These are phyloP conservation scores for Nemurella pictetii DNA, from an alignment of 2,888 invertebrate species.

Conservation along the genomic window DNA sequence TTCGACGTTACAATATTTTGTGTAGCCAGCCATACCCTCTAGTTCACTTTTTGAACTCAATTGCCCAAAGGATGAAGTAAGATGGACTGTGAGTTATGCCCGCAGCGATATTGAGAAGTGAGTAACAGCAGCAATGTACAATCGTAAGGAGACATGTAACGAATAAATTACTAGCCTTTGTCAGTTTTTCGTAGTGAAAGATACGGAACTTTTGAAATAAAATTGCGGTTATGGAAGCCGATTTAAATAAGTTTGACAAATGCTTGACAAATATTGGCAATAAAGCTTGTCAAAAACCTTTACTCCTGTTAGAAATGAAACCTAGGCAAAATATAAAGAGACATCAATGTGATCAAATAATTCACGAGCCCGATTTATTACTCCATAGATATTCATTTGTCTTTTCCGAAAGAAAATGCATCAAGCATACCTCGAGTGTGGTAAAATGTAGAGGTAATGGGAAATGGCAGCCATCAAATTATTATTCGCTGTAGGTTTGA, in stretches of 20 bases:
- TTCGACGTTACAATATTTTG: neutral
- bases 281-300: conserved; percentile 8
- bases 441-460: no score
- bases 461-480: neutral
- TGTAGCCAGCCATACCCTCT: neutral
- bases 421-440: neutral
- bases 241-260: conserved; percentile 19
- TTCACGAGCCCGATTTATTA: neutral
- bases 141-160: neutral
- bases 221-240: neutral
- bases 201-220: neutral
- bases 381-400: neutral
- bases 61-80: neutral
- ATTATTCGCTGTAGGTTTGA: neutral
- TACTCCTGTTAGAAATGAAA: neutral
- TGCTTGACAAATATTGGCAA: conserved; percentile 15
- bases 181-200: neutral
- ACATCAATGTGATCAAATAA: neutral
- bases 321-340: conserved; percentile 14
- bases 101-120: neutral
- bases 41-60: neutral
- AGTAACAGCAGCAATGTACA: neutral
- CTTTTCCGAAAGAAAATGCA: neutral
- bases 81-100: neutral
- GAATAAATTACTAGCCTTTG: neutral